A percentile compares a stretch with the other conserved stretches of the same genome.
Conservation (phyloP, 2,113 vertebrate species). For the Nerophis lumbriciformis region DNA sequence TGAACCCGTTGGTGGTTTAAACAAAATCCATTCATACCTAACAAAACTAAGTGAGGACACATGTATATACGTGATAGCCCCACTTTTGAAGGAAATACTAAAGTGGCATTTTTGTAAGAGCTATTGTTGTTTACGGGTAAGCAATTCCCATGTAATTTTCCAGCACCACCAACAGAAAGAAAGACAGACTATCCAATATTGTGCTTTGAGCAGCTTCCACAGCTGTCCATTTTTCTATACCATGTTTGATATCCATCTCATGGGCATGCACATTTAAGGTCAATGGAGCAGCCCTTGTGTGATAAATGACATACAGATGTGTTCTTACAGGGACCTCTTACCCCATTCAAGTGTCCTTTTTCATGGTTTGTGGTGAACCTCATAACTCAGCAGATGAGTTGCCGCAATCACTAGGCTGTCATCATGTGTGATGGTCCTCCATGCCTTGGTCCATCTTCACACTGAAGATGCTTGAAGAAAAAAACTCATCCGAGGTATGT, state of each 20-base stretch:
- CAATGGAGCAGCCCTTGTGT: conserved; percentile 31
- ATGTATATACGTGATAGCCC: too few species aligned
- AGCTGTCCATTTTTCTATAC: conserved; percentile 21
- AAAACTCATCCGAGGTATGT: background rate
- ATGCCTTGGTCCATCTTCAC: conserved; percentile 19
- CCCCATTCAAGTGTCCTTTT: conserved; percentile 26
- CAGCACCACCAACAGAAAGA: background rate
- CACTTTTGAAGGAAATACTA: too few species aligned
- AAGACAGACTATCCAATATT: conserved; percentile 12
- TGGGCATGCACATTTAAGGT: conserved; percentile 29
- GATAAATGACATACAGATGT: conserved; percentile 68
- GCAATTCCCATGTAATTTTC: too few species aligned
- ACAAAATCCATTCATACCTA: too few species aligned
- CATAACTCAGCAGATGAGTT: conserved; percentile 64
- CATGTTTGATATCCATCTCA: conserved; percentile 36
- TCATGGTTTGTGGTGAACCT: conserved; percentile 43
- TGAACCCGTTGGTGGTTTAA: too few species aligned
- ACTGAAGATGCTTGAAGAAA: conserved; percentile 38
- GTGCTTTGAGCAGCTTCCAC: conserved; percentile 1
- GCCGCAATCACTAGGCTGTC: conserved; percentile 5
- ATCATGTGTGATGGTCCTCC: conserved; percentile 23
- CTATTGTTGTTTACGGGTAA: conserved; percentile 2
- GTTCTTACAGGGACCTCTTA: conserved; percentile 59
- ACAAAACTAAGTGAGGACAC: too few species aligned
- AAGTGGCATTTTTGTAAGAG: conserved; percentile 16